Conservation (phyloP, 2,113 vertebrate genomes). For the Salminus brasiliensis region DNA sequence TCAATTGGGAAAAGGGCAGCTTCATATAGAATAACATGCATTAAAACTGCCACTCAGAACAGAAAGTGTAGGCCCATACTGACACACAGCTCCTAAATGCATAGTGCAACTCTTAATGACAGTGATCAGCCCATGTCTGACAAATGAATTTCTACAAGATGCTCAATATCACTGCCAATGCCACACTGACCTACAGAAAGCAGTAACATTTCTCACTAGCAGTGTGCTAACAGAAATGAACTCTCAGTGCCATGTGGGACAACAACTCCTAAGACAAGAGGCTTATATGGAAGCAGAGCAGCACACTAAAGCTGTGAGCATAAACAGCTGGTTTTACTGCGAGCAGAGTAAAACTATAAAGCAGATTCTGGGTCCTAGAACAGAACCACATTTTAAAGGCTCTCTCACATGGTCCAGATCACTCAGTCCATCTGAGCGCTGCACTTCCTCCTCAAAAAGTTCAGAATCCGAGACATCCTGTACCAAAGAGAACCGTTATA, state of each 20-base stretch:
- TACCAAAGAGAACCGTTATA: conserved; percentile 58
- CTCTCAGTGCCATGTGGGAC: background rate
- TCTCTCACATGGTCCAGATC: conserved; percentile 69
- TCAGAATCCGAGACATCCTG: conserved; percentile 71
- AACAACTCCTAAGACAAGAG: background rate
- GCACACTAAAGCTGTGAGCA: conserved; percentile 15
- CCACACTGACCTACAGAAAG: background rate
- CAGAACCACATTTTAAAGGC: conserved; percentile 22
- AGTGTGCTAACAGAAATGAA: background rate
- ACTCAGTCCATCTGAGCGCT: conserved; percentile 60
- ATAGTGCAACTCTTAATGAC: background rate
- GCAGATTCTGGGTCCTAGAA: background rate
- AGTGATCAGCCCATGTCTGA: background rate
- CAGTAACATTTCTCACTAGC: background rate
- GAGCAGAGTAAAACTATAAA: conserved; percentile 21
- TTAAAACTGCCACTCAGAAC: background rate
- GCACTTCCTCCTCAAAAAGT: conserved; percentile 63
- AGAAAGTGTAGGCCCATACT: background rate
- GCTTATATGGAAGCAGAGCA: conserved; percentile 7
- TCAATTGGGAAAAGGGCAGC: no score
- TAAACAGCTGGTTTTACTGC: conserved; percentile 25
- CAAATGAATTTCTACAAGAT: background rate
- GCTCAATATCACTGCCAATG: no score
- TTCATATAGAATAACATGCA: background rate
- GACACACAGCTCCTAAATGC: background rate